Evolutionary conservation across 2,113 vertebrate species (phyloP).

Genomic region (Ictalurus furcatus): DNA sequence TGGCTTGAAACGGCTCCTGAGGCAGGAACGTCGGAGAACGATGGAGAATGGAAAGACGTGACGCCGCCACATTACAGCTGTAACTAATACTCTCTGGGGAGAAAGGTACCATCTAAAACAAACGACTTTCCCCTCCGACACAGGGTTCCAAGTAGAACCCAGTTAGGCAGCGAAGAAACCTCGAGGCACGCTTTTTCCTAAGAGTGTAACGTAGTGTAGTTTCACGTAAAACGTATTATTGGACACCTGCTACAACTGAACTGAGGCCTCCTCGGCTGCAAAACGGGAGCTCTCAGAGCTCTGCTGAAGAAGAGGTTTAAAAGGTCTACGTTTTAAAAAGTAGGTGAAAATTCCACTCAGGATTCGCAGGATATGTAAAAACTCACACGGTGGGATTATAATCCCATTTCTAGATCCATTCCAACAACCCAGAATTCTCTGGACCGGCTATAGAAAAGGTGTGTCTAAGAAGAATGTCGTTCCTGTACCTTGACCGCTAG

Average conservation of each 20-base stretch:
- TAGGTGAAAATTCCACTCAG: not conserved
- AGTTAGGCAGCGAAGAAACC: not conserved
- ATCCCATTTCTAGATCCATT: not conserved
- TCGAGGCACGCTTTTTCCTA: not conserved
- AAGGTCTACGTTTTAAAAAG: too few species aligned
- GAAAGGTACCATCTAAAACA: not conserved
- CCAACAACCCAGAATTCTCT: not conserved
- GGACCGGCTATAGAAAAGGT: not conserved
- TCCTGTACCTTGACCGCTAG: slow-evolving; percentile 15
- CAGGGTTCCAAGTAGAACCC: not conserved
- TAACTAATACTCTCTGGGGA: not conserved
- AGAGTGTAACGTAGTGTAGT: not conserved
- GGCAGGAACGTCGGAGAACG: not conserved
- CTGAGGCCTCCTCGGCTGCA: not conserved
- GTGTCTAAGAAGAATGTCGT: not conserved
- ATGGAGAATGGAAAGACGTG: not conserved
- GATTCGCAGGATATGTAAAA: not conserved
- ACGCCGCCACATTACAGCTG: not conserved
- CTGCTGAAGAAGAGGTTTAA: not conserved
- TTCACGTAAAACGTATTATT: not conserved
- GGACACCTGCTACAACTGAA: not conserved
- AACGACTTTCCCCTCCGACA: not conserved
- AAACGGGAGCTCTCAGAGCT: not conserved
- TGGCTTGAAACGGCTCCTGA: slow-evolving; percentile 10
- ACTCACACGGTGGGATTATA: not conserved